These are phyloP conservation scores for Cassiopea xamachana DNA, from an alignment of 30 jellyfish, hydroid and myxozoan genomes.

Conservation along the genomic window DNA sequence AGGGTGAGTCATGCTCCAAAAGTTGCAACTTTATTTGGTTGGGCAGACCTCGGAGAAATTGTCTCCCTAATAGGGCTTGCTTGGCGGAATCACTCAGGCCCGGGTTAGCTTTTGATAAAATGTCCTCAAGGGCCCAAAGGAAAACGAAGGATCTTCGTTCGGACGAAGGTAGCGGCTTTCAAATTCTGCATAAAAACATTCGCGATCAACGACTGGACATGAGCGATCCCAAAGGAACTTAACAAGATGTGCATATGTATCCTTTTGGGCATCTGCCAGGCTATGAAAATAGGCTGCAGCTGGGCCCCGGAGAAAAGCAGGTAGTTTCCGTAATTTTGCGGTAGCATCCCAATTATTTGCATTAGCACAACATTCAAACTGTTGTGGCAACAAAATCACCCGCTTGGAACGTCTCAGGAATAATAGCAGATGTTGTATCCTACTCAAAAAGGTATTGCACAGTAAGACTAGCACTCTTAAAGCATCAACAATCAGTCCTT, in stretches of 20 bases:
- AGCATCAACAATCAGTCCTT: too few species aligned
- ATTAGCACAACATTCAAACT: conserved; percentile 42
- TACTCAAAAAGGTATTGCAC: too few species aligned
- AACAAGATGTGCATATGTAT: conserved; percentile 24
- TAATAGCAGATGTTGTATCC: too few species aligned
- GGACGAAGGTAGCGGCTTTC: conserved; percentile 49
- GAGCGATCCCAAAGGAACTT: conserved; percentile 3
- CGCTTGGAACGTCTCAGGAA: conserved; percentile 43
- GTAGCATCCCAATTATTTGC: conserved; percentile 39
- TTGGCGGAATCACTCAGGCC: conserved; percentile 32
- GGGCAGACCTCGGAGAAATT: conserved; percentile 49
- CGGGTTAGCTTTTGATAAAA: conserved; percentile 28
- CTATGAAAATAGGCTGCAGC: conserved; percentile 34
- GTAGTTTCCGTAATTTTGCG: conserved; percentile 7
- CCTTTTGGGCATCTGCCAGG: conserved; percentile 46
- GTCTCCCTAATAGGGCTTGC: conserved; percentile 43
- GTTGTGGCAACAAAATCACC: conserved; percentile 49
- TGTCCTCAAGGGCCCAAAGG: conserved; percentile 43
- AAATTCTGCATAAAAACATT: conserved; percentile 22
- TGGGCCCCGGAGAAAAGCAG: conserved; percentile 50
- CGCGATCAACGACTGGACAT: conserved; percentile 53
- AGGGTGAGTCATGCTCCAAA: conserved; percentile 47
- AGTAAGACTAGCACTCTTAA: too few species aligned
- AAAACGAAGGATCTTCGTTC: conserved; percentile 38
- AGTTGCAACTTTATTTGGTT: background rate